Base-by-base conservation (phyloP, 2,113 vertebrate species). In the Rhinolophus sinicus region DNA sequence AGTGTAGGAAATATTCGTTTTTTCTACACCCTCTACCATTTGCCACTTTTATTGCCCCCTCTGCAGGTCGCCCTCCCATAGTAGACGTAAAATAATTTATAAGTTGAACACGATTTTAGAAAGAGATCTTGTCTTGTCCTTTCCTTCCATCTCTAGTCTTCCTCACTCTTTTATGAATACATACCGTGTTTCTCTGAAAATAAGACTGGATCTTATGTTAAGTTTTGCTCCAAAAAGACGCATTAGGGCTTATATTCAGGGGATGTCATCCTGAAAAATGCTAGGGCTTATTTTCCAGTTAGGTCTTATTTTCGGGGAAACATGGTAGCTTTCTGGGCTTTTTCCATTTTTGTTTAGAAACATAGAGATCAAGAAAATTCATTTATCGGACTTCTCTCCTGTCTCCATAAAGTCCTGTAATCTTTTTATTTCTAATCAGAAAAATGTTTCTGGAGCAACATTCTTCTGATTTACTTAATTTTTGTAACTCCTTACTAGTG, bases 401-500 rank as follows among this genome's bases (percentile, higher is more conserved):
- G 28, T 77, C 73, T 70, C 35, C 30, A 78, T 35, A 80, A 84
- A 95, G 91, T 95, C 38, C 44, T 86, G 4, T 67, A 69, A 40
- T 8, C 38, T 8, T 95, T 94, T 56, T n/a, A 73, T 77, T 76
- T 67, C n/a, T 64, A 81, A 72, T 75, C 30, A 35, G 6, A 44
- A 56, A 83, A 60, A 67, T 24, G 11, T 38, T 91, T 86, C 70
- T 62, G 92, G 6, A 81, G 72, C 73, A 89, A 28, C 24, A 19
- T 72, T 85, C 94, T 82, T 50, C n/a, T 52, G 14, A 93, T 78
- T 65, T 50, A 35, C 22, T 64, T 64, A 76, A 54, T 94, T 94
- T 62, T 15, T 6, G 60, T 33, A 72, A 92, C 72, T 88, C 72
- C 18, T 58, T 35, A 35, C 26, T 28, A 58, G 5, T 64, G 14